Conservation (phyloP, 2,113 vertebrate species). For the Rana temporaria region DNA sequence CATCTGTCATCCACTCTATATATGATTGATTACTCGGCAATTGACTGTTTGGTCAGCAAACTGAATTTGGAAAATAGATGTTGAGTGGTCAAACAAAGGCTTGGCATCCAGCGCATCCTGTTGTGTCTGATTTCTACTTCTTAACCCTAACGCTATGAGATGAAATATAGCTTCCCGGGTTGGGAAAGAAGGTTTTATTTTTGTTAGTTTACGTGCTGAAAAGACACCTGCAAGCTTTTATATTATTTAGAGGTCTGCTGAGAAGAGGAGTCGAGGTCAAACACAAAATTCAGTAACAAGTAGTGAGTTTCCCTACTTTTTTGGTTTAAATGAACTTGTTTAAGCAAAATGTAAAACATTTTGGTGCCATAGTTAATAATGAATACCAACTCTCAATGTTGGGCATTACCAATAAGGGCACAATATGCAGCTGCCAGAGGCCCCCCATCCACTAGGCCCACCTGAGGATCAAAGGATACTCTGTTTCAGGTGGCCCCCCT, state of each 20-base stretch:
- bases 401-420: too few species aligned
- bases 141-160: slow-evolving; percentile 13
- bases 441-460: too few species aligned
- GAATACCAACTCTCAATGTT: too few species aligned
- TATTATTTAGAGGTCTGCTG: too few species aligned
- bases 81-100: slow-evolving; percentile 35
- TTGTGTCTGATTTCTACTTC: slow-evolving; percentile 48
- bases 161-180: too few species aligned
- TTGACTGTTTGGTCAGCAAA: slow-evolving; percentile 26
- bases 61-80: slow-evolving; percentile 1
- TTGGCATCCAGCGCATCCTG: slow-evolving; percentile 28
- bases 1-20: slow-evolving; percentile 1
- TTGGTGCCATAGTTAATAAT: too few species aligned
- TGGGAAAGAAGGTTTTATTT: too few species aligned
- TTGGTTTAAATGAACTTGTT: background rate
- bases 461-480: too few species aligned
- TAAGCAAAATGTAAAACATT: background rate
- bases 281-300: background rate
- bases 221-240: too few species aligned
- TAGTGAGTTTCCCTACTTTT: background rate
- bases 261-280: too few species aligned
- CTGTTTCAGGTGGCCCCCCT: too few species aligned
- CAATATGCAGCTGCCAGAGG: too few species aligned
- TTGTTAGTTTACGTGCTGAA: background rate
- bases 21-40: slow-evolving; percentile 44